Percentiles rank a stretch among this genome's conserved stretches.
These are phyloP conservation scores for Corythucha ciliata DNA, from an alignment of 2,888 invertebrate species.

Conservation along the genomic window DNA sequence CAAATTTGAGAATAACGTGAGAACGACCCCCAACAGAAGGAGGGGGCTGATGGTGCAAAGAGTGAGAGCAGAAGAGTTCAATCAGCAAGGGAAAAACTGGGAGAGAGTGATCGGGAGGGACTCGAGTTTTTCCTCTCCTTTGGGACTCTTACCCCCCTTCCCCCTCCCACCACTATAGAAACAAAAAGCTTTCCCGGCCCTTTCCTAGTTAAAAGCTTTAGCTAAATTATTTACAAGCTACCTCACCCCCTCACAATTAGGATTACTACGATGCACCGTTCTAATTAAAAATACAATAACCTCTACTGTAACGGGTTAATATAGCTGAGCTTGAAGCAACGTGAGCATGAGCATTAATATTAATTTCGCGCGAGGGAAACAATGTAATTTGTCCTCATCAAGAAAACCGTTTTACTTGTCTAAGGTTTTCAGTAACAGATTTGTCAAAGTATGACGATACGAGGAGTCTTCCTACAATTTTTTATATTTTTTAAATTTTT, in stretches of 20 bases:
- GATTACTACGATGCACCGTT: conserved; percentile 28
- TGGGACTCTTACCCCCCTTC: too few species aligned
- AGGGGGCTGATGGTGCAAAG: too few species aligned
- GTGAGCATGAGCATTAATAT: conserved; percentile 18
- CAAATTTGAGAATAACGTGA: too few species aligned
- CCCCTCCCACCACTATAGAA: conserved; percentile 10
- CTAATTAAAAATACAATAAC: conserved; percentile 34
- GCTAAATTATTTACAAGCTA: conserved; percentile 33
- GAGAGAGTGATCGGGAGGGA: too few species aligned
- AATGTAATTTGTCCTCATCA: conserved; percentile 4
- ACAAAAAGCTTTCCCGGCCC: conserved; percentile 9
- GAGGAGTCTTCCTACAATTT: background rate
- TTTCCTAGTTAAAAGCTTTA: conserved; percentile 34
- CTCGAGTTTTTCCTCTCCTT: too few species aligned
- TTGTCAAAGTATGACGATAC: background rate
- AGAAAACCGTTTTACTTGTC: background rate
- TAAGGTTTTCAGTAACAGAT: background rate
- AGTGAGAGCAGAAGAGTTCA: too few species aligned
- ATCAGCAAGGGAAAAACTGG: too few species aligned
- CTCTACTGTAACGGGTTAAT: conserved; percentile 18
- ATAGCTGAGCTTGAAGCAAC: conserved; percentile 13
- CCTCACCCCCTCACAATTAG: conserved; percentile 30
- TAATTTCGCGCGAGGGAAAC: conserved; percentile 17
- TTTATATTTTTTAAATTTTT: too few species aligned
- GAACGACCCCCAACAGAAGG: too few species aligned